These are phyloP conservation scores for Astreopora myriophthalma DNA, from an alignment of 64 coral and sea anemone species.

Conservation along the genomic window DNA sequence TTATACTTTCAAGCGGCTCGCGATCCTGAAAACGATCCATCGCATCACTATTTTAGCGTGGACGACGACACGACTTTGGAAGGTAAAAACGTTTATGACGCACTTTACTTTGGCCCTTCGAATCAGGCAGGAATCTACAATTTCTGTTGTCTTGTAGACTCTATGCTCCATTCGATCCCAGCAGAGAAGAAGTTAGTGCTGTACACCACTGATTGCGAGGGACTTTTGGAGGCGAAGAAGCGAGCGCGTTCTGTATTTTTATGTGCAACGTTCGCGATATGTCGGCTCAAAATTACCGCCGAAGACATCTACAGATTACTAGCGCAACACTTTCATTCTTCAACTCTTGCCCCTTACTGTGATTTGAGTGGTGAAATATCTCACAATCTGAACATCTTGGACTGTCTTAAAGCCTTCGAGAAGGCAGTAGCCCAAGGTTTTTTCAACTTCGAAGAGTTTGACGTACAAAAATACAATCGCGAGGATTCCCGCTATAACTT, in stretches of 20 bases:
- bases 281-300: slow-evolving; percentile 92
- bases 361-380: slow-evolving; percentile 87
- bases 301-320: slow-evolving; percentile 78
- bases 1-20: slow-evolving; percentile 89
- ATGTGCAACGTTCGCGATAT: slow-evolving; percentile 90
- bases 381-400: slow-evolving; percentile 77
- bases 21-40: slow-evolving; percentile 89
- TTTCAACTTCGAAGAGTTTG: slow-evolving; percentile 83
- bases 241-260: slow-evolving; percentile 88
- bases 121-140: slow-evolving; percentile 95
- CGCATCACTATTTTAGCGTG: slow-evolving; percentile 94
- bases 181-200: slow-evolving; percentile 88
- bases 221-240: slow-evolving; percentile 79
- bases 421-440: slow-evolving; percentile 84
- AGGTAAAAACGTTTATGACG: slow-evolving; percentile 96
- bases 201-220: slow-evolving; percentile 86
- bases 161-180: slow-evolving; percentile 89
- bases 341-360: slow-evolving; percentile 78
- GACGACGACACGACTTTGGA: slow-evolving; percentile 90
- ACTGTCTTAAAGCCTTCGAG: slow-evolving; percentile 89
- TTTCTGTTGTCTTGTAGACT: slow-evolving; percentile 91
- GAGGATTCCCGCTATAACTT: slow-evolving; percentile 86
- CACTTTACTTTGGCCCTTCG: slow-evolving; percentile 94
- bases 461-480: slow-evolving; percentile 77
- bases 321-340: slow-evolving; percentile 77